Evolutionary conservation across 2,113 vertebrate species (phyloP).

Genomic region (Rhynchomys soricoides): DNA sequence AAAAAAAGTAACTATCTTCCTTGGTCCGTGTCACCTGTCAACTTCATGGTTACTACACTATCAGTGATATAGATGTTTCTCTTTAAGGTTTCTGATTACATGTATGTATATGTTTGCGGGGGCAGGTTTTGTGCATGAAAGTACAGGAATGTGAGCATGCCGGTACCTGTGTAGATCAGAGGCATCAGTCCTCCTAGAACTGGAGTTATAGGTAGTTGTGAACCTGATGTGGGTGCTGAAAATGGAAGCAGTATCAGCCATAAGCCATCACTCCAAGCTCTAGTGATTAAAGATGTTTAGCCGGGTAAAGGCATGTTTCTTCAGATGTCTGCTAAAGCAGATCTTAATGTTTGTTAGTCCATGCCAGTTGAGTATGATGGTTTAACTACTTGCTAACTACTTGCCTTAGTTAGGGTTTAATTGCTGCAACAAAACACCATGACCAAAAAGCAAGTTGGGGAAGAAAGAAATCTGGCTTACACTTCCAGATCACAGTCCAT

Average conservation of each 20-base stretch:
- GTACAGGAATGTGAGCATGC: background rate
- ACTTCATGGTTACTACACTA: background rate
- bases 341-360: background rate
- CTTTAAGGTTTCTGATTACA: background rate
- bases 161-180: background rate
- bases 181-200: background rate
- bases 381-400: background rate
- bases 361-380: background rate
- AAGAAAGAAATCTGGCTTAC: too few relatives aligned
- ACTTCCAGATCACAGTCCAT: too few relatives aligned
- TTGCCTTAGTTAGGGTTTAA: too few relatives aligned
- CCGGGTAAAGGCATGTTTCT: background rate
- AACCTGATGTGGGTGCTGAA: background rate
- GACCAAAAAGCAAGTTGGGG: too few relatives aligned
- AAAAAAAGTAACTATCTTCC: background rate
- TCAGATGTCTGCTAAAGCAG: slow-evolving; percentile 3
- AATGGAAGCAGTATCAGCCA: background rate
- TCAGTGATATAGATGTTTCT: background rate
- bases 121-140: too few relatives aligned
- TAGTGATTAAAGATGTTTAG: background rate
- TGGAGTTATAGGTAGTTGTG: background rate
- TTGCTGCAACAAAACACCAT: too few relatives aligned
- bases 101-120: background rate
- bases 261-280: background rate
- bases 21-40: background rate